Conservation (phyloP, 2,888 invertebrate species). For the Cheilosia urbana region DNA sequence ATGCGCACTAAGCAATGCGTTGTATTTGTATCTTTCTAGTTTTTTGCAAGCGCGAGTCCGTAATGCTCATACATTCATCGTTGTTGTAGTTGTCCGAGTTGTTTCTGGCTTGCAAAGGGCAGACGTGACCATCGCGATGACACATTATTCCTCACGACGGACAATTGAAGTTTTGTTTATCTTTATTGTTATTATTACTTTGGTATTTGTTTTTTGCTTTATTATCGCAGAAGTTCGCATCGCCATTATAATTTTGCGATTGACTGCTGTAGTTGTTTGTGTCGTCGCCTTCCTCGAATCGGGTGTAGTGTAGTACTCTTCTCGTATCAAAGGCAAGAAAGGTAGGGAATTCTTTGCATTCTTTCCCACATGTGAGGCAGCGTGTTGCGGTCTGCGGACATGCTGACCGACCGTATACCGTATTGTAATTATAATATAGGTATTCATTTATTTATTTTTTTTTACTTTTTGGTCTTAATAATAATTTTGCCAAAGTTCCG, state of each 20-base stretch:
- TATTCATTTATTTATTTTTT: background rate
- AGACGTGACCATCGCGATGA: slow-evolving; percentile 74
- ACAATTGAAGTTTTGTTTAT: slow-evolving; percentile 70
- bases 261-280: background rate
- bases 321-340: slow-evolving; percentile 4
- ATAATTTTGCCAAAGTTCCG: slow-evolving; percentile 52
- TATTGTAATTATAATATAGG: slow-evolving; percentile 24
- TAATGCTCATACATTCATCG: slow-evolving; percentile 35
- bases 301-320: slow-evolving; percentile 55
- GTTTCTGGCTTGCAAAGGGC: slow-evolving; percentile 46
- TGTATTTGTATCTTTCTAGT: slow-evolving; percentile 22
- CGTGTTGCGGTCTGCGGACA: background rate
- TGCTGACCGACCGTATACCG: slow-evolving; percentile 23
- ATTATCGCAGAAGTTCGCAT: slow-evolving; percentile 38
- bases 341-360: slow-evolving; percentile 55
- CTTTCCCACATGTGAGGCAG: slow-evolving; percentile 48
- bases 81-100: slow-evolving; percentile 30
- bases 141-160: slow-evolving; percentile 69
- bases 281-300: slow-evolving; percentile 54
- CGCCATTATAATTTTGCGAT: slow-evolving; percentile 35
- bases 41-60: slow-evolving; percentile 35
- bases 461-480: background rate
- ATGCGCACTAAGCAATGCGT: slow-evolving; percentile 46
- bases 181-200: slow-evolving; percentile 64
- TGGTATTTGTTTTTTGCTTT: background rate